Conservation (phyloP, 2,888 invertebrate genomes). For the Gonocerus acuteangulatus region DNA sequence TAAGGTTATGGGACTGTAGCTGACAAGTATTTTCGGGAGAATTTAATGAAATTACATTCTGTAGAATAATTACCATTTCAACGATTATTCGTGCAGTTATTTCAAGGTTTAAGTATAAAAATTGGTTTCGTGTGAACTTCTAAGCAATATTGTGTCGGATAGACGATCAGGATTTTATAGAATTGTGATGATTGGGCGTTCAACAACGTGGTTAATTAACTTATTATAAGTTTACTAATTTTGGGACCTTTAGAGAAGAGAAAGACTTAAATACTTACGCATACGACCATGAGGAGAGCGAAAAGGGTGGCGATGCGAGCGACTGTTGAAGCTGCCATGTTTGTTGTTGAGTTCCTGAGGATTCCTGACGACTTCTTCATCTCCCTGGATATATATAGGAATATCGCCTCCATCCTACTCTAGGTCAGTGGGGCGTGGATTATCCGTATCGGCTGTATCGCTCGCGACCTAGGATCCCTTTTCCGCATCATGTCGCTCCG, state of each 20-base stretch:
- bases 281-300: conserved; percentile 12
- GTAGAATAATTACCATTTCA: too few species aligned
- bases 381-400: neutral
- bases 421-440: neutral
- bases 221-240: neutral
- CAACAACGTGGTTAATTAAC: too few species aligned
- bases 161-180: too few species aligned
- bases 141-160: too few species aligned
- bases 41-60: too few species aligned
- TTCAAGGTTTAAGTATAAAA: neutral
- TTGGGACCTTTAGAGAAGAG: neutral
- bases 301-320: conserved; percentile 4
- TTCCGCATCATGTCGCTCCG: too few species aligned
- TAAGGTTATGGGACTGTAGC: too few species aligned
- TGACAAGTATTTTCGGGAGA: too few species aligned
- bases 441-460: too few species aligned
- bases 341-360: neutral
- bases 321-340: neutral
- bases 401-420: neutral
- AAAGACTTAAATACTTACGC: neutral
- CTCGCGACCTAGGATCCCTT: too few species aligned
- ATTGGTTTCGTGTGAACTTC: neutral
- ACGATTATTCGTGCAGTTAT: too few species aligned
- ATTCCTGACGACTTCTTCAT: neutral
- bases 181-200: too few species aligned